Conservation (phyloP, 2,888 invertebrate species). For the Ceramica pisi region DNA sequence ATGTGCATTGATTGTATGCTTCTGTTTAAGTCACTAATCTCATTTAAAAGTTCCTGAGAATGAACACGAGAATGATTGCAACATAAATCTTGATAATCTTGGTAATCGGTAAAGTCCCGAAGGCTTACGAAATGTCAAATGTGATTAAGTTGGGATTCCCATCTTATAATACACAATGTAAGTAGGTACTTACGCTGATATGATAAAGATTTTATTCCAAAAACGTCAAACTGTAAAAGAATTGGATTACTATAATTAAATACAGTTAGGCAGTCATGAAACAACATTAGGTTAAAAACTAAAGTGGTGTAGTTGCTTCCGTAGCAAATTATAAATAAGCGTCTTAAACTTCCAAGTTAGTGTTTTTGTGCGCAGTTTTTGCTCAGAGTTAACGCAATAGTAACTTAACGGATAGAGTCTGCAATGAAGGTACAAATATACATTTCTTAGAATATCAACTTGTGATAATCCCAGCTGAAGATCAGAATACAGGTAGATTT, state of each 20-base stretch:
- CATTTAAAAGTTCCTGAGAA: conserved; percentile 30
- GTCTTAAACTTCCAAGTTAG: conserved; percentile 28
- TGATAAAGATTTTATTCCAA: conserved; percentile 5
- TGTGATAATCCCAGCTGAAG: neutral
- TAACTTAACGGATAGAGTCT: conserved; percentile 7
- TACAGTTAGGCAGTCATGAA: conserved; percentile 50
- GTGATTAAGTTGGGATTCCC: conserved; percentile 23
- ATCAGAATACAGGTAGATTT: neutral
- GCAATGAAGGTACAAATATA: neutral
- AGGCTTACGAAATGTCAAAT: conserved; percentile 1
- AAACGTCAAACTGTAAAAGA: conserved; percentile 8
- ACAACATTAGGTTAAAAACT: conserved; percentile 35
- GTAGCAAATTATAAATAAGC: conserved; percentile 49
- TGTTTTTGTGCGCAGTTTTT: conserved; percentile 47
- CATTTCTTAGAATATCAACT: neutral
- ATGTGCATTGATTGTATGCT: conserved; percentile 43
- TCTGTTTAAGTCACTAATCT: conserved; percentile 25
- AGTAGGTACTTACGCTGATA: neutral
- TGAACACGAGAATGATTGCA: conserved; percentile 10
- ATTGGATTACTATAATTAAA: conserved; percentile 46
- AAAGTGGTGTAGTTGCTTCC: conserved; percentile 37
- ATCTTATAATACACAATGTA: neutral
- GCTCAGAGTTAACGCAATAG: conserved; percentile 23
- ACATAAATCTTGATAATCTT: conserved; percentile 13
- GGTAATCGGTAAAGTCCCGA: conserved; percentile 27